Base-by-base conservation (phyloP, 2,888 invertebrate genomes). In the Boloria selene region DNA sequence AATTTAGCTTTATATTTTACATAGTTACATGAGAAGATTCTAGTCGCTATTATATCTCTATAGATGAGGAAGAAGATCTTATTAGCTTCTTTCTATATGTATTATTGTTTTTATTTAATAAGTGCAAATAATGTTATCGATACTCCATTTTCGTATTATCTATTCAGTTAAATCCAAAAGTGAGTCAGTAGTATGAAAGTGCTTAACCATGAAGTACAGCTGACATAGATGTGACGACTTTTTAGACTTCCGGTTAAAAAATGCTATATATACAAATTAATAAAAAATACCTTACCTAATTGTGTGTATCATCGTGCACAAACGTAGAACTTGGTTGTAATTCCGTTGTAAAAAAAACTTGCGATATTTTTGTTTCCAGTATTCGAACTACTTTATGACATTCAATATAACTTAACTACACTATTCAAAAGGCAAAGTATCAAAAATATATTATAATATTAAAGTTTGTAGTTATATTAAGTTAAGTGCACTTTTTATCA, bases 231-330 rank as follows among this genome's bases (percentile, higher is more conserved):
- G 50, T 51, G 5, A 26, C 16, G 38, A 51, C 18, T 13, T 50
- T 22, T 18, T 22, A 13, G 22, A 5, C 17, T 22, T 22, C 22
- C 50, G 17, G 5, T n/a, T 26, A 7, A 31, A 13, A 22, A 38
- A 18, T 18, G 3, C 18, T 18, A 42, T 42, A 42, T 5, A 5
- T 10, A 54, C 14, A 18, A 18, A 42, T 42, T 42, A 42, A 17
- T 54, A 42, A 55, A 56, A 58, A 26, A 49, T 22, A 59, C 3
- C 90, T 88, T 79, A 91, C 91, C 91, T 90, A 82, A 75, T 79
- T 74, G 72, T 81, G 74, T 87, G 91, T 91, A 90, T 91, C 87
- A 90, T 88, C 90, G 60, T 78, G 76, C 75, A 71, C 73, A 73
- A 59, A 82, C 83, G 88, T 75, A 79, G 85, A 88, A 75, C 62